Base-by-base conservation (phyloP, 1,140 invertebrate species). In the Neodiprion pinetum region DNA sequence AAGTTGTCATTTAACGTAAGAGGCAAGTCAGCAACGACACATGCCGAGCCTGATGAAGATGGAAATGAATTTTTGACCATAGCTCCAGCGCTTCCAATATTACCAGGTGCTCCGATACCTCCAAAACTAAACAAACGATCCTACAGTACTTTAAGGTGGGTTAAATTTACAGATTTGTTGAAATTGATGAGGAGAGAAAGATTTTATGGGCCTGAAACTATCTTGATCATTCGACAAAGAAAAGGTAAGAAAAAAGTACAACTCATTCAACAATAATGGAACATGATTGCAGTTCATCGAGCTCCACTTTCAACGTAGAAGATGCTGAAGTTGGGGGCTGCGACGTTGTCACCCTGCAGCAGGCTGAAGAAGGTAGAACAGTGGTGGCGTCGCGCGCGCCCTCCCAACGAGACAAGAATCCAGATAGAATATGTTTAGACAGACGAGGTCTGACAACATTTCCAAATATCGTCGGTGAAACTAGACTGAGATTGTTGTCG, bases 381-480 rank as follows among this genome's bases (percentile, higher is more conserved):
- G 87, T 93, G 72, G 91, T 93, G 82, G 91, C 94, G 70, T 91
- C 90, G 76, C 88, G 94, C 76, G 90, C 91, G 75, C 86, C 90
- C 80, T 89, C 92, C 78, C 94, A 95, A 81, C 92, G 92, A 79
- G 93, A 94, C 82, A 92, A 92, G 83, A 89, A 93, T 85, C 94
- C 94, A 11, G 94, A 96, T 84, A 89, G 94, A 78, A 94, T 96
- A 79, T 93, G 92, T 81, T 90, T 95, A 11, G 94, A 96, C 84
- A 91, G 94, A 80, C 87, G 93, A 50, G 94, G 94, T 12, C 86
- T 96, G 21, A 94, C 93, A 9, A 90, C 90, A 40, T 91, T 96
- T 77, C 96, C 96, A 0, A 91, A 94, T 75, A 92, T 97, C 73
- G 92, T 94, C 67, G 93, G 93, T 65, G 96, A 96, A 79, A 91